Percentiles rank a stretch among this genome's conserved stretches.
These are phyloP conservation scores for Colistium nudipinnis DNA, from an alignment of 2,113 vertebrate genomes.

Conservation along the genomic window DNA sequence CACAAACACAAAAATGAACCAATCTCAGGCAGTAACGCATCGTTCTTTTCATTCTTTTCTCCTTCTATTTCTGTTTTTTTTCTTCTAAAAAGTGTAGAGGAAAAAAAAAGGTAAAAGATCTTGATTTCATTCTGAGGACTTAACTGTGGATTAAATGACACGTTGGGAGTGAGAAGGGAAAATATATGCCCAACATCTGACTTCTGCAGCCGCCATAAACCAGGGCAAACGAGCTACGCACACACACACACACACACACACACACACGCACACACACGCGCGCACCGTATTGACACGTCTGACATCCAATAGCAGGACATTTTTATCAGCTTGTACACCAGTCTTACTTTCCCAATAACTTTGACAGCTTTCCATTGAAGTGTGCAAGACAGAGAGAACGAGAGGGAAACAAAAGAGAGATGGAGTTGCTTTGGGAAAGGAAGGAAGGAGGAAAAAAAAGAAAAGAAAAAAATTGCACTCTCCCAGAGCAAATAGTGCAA, in stretches of 20 bases:
- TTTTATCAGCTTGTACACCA: conserved; percentile 77
- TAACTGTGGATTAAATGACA: conserved; percentile 1
- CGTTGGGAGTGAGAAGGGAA: conserved; percentile 16
- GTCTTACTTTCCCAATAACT: conserved; percentile 71
- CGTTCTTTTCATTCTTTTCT: neutral
- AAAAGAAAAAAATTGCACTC: conserved; percentile 39
- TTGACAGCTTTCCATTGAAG: conserved; percentile 78
- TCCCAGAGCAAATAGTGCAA: conserved; percentile 66
- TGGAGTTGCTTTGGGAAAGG: conserved; percentile 33
- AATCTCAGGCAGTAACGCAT: too few relatives aligned
- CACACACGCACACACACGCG: conserved; percentile 3
- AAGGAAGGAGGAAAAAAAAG: conserved; percentile 33
- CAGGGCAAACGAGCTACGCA: conserved; percentile 29
- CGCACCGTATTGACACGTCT: conserved; percentile 65
- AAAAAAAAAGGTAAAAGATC: neutral
- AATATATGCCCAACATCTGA: conserved; percentile 13
- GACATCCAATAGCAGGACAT: conserved; percentile 70
- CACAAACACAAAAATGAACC: neutral
- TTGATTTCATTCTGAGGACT: neutral
- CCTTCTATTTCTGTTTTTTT: too few relatives aligned
- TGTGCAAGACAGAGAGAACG: conserved; percentile 68
- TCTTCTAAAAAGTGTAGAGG: too few relatives aligned
- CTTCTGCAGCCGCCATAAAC: conserved; percentile 34
- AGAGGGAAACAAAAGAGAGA: conserved; percentile 54
- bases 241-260: conserved; percentile 16